Conservation (phyloP, 1,140 invertebrate species). For the Philotrypesis tridentata region DNA sequence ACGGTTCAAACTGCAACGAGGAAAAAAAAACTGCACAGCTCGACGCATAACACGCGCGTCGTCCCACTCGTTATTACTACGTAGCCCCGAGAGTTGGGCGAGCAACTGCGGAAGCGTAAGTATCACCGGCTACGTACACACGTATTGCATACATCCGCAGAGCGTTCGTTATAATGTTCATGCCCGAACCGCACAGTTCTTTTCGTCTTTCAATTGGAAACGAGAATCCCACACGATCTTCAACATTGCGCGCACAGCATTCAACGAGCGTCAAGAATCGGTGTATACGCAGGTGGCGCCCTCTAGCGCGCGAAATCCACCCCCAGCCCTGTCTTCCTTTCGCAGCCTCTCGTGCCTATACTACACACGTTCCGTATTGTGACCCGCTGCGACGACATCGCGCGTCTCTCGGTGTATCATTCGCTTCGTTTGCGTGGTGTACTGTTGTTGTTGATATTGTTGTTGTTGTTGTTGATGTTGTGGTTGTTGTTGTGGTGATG, state of each 20-base stretch:
- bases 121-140: neutral
- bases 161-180: no score
- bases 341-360: no score
- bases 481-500: no score
- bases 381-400: neutral
- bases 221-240: neutral
- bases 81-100: neutral
- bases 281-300: neutral
- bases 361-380: neutral
- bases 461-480: no score
- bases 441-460: no score
- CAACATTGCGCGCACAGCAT: neutral
- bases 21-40: slow-evolving; percentile 5
- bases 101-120: no score
- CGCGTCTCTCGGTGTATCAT: neutral
- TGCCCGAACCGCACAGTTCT: neutral
- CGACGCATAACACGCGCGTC: no score
- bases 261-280: neutral
- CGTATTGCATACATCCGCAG: neutral
- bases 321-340: neutral
- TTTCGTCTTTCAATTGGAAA: neutral
- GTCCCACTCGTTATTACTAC: neutral
- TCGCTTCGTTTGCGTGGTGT: neutral
- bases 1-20: no score
- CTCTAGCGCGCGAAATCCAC: neutral